phyloP scores from a whole-genome alignment of 2,113 vertebrate species.

The Siniperca chuatsi region DNA sequence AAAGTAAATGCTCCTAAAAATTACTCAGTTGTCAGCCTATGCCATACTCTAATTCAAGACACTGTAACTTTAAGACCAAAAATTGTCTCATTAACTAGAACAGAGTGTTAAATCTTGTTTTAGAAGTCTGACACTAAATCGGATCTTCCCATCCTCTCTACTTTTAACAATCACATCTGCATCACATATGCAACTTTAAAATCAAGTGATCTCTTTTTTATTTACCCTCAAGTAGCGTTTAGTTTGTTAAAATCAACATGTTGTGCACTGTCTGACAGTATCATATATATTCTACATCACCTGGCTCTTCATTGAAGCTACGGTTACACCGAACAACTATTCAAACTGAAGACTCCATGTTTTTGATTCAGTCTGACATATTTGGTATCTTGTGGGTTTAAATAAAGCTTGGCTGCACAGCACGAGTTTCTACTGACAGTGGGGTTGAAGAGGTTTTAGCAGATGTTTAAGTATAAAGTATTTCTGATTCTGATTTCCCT shows the following conservation, averaged over 20 bases:
- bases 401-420: no score
- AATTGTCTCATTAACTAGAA: neutral
- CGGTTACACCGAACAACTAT: neutral
- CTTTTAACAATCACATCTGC: neutral
- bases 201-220: neutral
- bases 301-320: neutral
- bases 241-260: neutral
- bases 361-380: no score
- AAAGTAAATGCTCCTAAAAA: neutral
- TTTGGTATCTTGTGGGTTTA: no score
- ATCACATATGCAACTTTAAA: neutral
- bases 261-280: no score
- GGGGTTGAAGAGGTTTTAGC: no score
- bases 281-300: neutral
- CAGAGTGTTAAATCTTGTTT: no score
- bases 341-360: no score
- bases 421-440: no score
- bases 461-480: no score
- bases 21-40: neutral
- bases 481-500: no score
- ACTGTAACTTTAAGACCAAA: neutral
- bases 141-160: neutral
- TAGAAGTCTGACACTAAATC: neutral
- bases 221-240: neutral
- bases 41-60: neutral